Evolutionary conservation across 2,113 vertebrate genomes (phyloP).

Genomic region (Malurus cyaneus): DNA sequence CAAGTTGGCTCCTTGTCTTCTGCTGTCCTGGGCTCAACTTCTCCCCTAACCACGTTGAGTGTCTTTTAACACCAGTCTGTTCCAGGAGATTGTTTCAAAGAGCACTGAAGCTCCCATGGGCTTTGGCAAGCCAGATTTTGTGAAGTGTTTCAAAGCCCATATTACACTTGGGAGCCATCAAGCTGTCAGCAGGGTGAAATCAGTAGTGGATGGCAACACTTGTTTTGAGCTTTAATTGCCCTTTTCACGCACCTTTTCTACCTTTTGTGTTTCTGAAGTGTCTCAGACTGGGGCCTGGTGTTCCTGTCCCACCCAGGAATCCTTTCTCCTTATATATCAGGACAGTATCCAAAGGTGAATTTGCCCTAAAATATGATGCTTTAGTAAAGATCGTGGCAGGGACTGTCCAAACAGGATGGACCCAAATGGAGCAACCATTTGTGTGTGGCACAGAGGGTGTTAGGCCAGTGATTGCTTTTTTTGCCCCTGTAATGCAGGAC

Average conservation of each 20-base stretch:
- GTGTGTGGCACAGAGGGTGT: background rate
- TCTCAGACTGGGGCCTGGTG: background rate
- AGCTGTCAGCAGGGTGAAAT: background rate
- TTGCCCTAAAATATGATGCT: background rate
- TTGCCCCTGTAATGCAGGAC: background rate
- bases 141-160: background rate
- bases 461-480: background rate
- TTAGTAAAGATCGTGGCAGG: background rate
- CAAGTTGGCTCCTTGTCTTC: background rate
- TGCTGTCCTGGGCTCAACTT: constrained; percentile 3
- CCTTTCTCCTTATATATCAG: fast-evolving
- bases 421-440: background rate
- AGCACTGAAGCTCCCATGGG: background rate
- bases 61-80: background rate
- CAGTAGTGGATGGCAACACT: background rate
- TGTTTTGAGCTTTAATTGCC: background rate
- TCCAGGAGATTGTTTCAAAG: background rate
- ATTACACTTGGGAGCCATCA: background rate
- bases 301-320: background rate
- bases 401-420: background rate
- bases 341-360: background rate
- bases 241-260: background rate
- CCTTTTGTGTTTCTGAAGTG: background rate
- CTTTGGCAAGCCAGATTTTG: background rate
- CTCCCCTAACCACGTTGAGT: background rate